Percentiles rank a stretch among this genome's conserved stretches.
phyloP scores from a whole-genome alignment of 2,113 vertebrate species.

The Prionailurus bengalensis region DNA sequence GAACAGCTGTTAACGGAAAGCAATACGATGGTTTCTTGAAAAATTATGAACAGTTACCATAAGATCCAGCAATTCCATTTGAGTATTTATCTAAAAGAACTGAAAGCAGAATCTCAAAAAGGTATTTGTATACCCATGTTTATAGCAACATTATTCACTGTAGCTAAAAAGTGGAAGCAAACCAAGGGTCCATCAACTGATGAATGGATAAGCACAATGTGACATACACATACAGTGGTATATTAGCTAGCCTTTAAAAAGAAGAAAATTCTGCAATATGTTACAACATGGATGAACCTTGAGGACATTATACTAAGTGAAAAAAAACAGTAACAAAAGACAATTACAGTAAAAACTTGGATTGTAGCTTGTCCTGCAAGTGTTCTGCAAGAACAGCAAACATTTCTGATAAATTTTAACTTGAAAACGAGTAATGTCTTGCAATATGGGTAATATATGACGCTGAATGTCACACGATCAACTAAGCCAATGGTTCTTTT shows the following conservation, averaged over 20 bases:
- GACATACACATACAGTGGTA: background rate
- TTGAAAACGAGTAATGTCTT: too few species aligned
- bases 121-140: background rate
- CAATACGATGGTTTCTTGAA: background rate
- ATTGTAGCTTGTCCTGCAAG: too few species aligned
- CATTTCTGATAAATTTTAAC: too few species aligned
- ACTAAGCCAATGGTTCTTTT: too few species aligned
- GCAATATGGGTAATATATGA: too few species aligned
- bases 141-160: background rate
- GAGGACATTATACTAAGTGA: background rate
- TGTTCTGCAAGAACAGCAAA: too few species aligned
- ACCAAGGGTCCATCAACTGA: background rate
- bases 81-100: background rate
- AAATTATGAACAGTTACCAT: background rate
- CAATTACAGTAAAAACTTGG: too few species aligned
- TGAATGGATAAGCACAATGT: background rate
- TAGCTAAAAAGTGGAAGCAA: background rate
- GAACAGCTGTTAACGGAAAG: background rate
- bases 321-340: background rate
- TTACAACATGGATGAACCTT: background rate
- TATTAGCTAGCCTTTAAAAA: background rate
- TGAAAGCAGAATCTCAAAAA: background rate
- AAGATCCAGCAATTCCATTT: background rate
- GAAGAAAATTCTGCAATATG: background rate
- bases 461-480: too few species aligned